Percentiles rank a stretch among this genome's conserved stretches.
Conservation (phyloP, 2,113 vertebrate genomes). For the Octodon degus region DNA sequence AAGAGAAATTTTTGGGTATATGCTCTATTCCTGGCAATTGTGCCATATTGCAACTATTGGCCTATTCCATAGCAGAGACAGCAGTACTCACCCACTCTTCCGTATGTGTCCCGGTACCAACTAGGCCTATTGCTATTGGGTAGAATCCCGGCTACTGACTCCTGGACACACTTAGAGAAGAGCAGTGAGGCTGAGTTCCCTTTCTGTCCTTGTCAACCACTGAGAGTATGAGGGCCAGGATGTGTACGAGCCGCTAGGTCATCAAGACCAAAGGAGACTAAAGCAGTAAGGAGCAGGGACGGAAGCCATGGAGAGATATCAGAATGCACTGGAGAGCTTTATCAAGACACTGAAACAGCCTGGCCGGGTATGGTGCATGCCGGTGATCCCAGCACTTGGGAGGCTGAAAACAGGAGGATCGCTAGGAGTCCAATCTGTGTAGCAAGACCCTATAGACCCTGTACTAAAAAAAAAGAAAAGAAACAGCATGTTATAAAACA, state of each 20-base stretch:
- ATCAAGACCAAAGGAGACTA: constrained; percentile 17
- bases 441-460: too few relatives aligned
- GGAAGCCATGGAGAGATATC: background rate
- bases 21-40: background rate
- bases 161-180: background rate
- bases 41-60: background rate
- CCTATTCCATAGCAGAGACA: background rate
- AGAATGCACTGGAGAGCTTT: background rate
- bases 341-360: constrained; percentile 14
- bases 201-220: background rate
- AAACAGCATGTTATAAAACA: background rate
- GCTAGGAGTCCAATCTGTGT: too few relatives aligned
- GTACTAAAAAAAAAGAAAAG: too few relatives aligned
- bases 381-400: too few relatives aligned
- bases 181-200: background rate
- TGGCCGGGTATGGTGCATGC: too few relatives aligned
- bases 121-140: background rate
- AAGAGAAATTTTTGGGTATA: background rate
- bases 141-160: background rate
- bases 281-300: background rate
- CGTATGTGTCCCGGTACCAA: background rate
- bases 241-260: background rate
- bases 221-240: background rate
- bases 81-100: background rate
- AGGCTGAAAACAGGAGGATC: too few relatives aligned